A percentile compares a stretch with the other conserved stretches of the same genome.
phyloP scores from a whole-genome alignment of 2,888 invertebrate species.

The Yponomeuta sedellus region DNA sequence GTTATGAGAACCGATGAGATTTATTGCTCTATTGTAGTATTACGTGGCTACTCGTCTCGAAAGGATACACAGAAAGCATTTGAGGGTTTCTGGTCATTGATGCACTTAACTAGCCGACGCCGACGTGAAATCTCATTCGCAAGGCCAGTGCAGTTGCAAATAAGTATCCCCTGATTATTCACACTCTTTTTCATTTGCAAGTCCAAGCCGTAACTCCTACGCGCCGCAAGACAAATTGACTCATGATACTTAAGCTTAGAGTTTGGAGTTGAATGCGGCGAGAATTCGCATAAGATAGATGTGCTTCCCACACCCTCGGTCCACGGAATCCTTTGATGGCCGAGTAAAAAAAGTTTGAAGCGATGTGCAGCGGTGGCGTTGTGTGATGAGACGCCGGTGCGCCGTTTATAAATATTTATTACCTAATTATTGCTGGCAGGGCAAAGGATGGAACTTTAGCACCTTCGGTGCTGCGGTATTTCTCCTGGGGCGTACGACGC shows the following conservation, averaged over 20 bases:
- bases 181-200: slow-evolving; percentile 29
- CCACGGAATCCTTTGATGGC: slow-evolving; percentile 43
- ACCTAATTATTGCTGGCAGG: slow-evolving; percentile 49
- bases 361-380: slow-evolving; percentile 30
- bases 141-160: slow-evolving; percentile 45
- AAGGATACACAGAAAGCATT: slow-evolving; percentile 24
- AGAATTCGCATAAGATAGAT: slow-evolving; percentile 18
- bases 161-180: slow-evolving; percentile 52
- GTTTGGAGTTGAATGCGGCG: slow-evolving; percentile 21
- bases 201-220: slow-evolving; percentile 3
- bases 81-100: slow-evolving; percentile 19
- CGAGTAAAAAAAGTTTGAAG: slow-evolving; percentile 38
- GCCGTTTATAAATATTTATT: slow-evolving; percentile 71
- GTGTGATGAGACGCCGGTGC: slow-evolving; percentile 47
- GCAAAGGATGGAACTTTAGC: slow-evolving; percentile 43
- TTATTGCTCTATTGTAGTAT: slow-evolving; percentile 37
- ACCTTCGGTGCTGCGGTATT: slow-evolving; percentile 42
- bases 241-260: slow-evolving; percentile 14
- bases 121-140: slow-evolving; percentile 47
- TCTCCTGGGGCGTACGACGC: slow-evolving; percentile 40
- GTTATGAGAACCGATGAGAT: slow-evolving; percentile 33
- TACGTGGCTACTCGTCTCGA: slow-evolving; percentile 21
- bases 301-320: slow-evolving; percentile 25
- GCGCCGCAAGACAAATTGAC: slow-evolving; percentile 3
- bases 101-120: slow-evolving; percentile 36